Base-by-base conservation (phyloP, 2,888 invertebrate species). In the Eupelmus urozonus region DNA sequence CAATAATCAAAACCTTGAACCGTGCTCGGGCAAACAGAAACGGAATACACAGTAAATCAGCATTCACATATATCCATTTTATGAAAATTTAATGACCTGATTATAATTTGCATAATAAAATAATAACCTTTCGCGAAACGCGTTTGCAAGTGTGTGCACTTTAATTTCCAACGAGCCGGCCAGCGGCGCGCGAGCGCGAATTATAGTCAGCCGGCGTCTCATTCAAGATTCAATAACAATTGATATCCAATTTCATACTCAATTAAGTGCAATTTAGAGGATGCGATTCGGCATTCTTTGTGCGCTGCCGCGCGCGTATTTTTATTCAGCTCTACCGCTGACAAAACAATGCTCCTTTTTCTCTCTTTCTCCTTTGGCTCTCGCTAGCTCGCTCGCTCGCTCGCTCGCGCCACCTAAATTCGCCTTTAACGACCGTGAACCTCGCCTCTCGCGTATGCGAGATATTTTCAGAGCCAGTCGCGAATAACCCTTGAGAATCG, bases 401-500 rank as follows among this genome's bases (percentile, higher is more conserved):
- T n/a, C n/a, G n/a, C n/a, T 45, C n/a, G 25, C 49, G 42, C n/a
- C 9, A 23, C 18, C 13, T 49, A 27, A 27, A 59, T 70, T 45
- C 5, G 18, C 42, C 16, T 45, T 25, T 27, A 49, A 60, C 63
- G 72, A 60, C 60, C 77, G 16, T 77, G 66, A 66, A 67, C 57
- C 66, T 40, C 53, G 18, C 27, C n/a, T n/a, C n/a, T 57, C 63
- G 25, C 55, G 34, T 9, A 53, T 59, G 40, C 67, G 5, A 49
- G 59, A 55, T 75, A 67, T 75, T 60, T 75, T 60, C 60, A 60
- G 57, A 42, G 42, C 34, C 29, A 29, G 20, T 60, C n/a, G 29
- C 53, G 18, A 76, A 62, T 69, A 76, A 69, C 76, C 55, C 63
- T 69, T 62, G 67, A 67, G 76, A 76, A 76, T 70, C 57, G 71